Percentiles rank a stretch among this genome's conserved stretches.
phyloP scores from a whole-genome alignment of 2,888 invertebrate genomes.

The Drosophila niveifrons region DNA sequence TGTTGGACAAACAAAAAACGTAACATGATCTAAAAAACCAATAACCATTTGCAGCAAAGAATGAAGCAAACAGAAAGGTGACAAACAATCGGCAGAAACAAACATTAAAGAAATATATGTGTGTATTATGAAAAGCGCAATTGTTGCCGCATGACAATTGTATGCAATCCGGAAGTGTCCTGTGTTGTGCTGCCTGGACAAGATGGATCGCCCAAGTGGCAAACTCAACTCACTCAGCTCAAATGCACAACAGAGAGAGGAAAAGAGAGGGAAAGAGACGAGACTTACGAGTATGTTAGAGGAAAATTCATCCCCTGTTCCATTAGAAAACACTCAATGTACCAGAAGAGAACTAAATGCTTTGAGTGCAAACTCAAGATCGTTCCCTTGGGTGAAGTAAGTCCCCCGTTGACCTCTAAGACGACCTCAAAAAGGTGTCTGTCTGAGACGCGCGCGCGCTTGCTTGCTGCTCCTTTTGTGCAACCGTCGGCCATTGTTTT shows the following conservation, averaged over 20 bases:
- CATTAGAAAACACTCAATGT: slow-evolving; percentile 20
- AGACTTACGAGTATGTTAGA: neutral
- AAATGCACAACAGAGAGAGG: neutral
- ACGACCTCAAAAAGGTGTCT: slow-evolving; percentile 86
- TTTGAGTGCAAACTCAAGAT: slow-evolving; percentile 27
- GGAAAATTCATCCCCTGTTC: slow-evolving; percentile 30
- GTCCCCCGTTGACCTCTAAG: slow-evolving; percentile 75
- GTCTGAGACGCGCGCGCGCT: slow-evolving; percentile 93
- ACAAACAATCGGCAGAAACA: slow-evolving; percentile 63
- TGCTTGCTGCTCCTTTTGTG: slow-evolving; percentile 60
- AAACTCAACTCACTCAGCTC: slow-evolving; percentile 26
- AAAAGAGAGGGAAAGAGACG: neutral
- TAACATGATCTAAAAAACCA: slow-evolving; percentile 84
- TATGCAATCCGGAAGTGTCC: slow-evolving; percentile 83
- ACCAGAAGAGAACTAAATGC: neutral
- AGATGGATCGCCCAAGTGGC: slow-evolving; percentile 68
- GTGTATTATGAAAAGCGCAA: slow-evolving; percentile 58
- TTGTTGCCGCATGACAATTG: slow-evolving; percentile 72
- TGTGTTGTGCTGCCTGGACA: slow-evolving; percentile 58
- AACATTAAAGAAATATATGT: slow-evolving; percentile 32
- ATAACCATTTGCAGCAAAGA: slow-evolving; percentile 55
- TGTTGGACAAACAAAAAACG: slow-evolving; percentile 59
- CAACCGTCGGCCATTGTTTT: slow-evolving; percentile 58
- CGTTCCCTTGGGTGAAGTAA: slow-evolving; percentile 39
- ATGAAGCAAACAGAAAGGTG: slow-evolving; percentile 40